Conservation (phyloP, 1,140 invertebrate genomes). For the Fopius arisanus region DNA sequence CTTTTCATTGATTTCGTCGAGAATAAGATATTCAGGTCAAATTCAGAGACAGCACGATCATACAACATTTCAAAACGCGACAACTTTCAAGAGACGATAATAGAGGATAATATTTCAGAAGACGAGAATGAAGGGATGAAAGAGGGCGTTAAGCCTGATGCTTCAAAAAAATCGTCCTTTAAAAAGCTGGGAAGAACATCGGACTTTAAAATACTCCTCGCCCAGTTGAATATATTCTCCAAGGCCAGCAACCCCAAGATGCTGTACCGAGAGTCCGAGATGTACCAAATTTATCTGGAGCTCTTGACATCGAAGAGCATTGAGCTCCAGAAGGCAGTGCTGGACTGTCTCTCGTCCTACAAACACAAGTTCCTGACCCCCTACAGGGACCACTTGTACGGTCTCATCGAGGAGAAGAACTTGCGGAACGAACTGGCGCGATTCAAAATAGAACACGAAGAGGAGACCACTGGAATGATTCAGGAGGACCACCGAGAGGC, state of each 20-base stretch:
- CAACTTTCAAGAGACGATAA: constrained; percentile 32
- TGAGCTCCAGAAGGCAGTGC: constrained; percentile 81
- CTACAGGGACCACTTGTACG: constrained; percentile 80
- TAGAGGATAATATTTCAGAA: too few species aligned
- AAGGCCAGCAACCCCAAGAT: constrained; percentile 83
- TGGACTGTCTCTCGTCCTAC: constrained; percentile 87
- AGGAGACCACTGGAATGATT: constrained; percentile 67
- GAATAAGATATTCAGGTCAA: constrained; percentile 63
- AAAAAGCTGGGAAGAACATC: constrained; percentile 50
- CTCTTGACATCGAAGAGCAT: constrained; percentile 80
- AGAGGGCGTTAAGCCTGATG: constrained; percentile 40
- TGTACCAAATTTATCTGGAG: constrained; percentile 79
- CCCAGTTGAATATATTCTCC: constrained; percentile 79
- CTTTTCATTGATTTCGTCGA: constrained; percentile 84
- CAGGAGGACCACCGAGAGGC: constrained; percentile 75
- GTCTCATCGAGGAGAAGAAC: constrained; percentile 85
- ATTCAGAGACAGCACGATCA: constrained; percentile 60
- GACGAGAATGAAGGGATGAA: constrained; percentile 50
- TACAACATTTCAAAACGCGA: constrained; percentile 59
- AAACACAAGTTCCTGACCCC: constrained; percentile 79
- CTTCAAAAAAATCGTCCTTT: constrained; percentile 36
- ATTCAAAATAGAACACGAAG: constrained; percentile 78
- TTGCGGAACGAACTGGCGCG: constrained; percentile 83
- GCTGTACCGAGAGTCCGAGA: constrained; percentile 77
- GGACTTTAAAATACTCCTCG: constrained; percentile 73